phyloP scores from a whole-genome alignment of 2,797 vertebrate genomes.

The Anomalospiza imberbis region DNA sequence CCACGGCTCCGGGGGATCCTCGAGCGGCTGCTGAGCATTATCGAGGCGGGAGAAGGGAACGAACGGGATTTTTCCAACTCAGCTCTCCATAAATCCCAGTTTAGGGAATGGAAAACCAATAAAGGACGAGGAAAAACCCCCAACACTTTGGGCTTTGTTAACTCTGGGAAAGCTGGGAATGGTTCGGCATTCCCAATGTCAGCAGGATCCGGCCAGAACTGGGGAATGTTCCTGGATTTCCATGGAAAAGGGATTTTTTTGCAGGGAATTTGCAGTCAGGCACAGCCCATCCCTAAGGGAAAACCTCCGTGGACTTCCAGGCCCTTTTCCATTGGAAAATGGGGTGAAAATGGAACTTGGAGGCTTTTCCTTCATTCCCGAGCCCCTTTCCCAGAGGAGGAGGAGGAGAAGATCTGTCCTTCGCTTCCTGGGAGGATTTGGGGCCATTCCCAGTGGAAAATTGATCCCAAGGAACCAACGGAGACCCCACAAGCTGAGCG shows the following conservation, averaged over 20 bases:
- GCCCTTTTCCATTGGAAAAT: background rate
- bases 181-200: background rate
- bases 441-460: background rate
- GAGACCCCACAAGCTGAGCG: background rate
- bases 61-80: background rate
- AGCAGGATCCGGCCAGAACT: fast-evolving
- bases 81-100: background rate
- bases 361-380: fast-evolving
- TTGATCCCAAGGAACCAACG: background rate
- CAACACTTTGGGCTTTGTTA: background rate
- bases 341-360: background rate
- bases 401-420: background rate
- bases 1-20: background rate
- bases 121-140: background rate
- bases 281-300: background rate
- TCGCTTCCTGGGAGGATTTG: background rate
- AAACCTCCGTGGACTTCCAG: background rate
- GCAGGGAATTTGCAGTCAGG: background rate
- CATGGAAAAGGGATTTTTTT: background rate
- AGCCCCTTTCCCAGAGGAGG: too few relatives aligned
- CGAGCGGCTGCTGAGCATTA: background rate
- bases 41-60: background rate
- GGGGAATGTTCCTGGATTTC: fast-evolving
- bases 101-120: background rate
- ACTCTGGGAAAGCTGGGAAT: background rate